Evolutionary conservation across 2,113 vertebrate genomes (phyloP), one percentile per base, ranked within the genome.

Genomic region (Edolisoma coerulescens): DNA sequence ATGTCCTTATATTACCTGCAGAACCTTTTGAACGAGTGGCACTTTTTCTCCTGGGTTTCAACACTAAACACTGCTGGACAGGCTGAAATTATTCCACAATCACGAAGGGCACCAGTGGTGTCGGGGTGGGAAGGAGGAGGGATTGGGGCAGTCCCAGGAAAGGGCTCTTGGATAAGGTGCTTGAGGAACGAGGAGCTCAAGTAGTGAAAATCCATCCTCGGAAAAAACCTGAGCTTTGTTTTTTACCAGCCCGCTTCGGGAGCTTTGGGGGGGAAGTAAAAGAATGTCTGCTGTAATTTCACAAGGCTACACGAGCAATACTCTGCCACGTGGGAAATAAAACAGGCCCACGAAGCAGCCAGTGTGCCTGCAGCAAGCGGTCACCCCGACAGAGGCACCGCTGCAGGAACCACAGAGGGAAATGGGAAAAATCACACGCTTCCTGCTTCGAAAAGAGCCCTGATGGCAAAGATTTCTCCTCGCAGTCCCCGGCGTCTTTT

Each of bases 271-370:
- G 26, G 18, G 3, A 35, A 70, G 17, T 10, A 32, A 54, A 84
- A 28, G 42, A 16, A 39, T 13, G 33, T 26, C 6, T 47, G 26
- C 17, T 88, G 70, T 73, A 33, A 61, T 85, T 95, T 61, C 90
- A 61, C 37, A 39, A 57, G 77, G 88, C 75, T 91, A 26, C 61
- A 17, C 6, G 82, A 92, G 53, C 88, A 76, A 8, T 57, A 5
- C 45, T 64, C 1, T 53, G 82, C 49, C 90, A 73, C 6, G 22
- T 90, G 95, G 88, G 94, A 80, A 93, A 94, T 90, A 70, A 92
- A 84, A 42, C 61, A 60, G 37, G 21, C 22, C n/a, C 57, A 59
- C 18, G 24, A 16, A 53, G 21, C 56, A 82, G 44, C 44, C 12
- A 84, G 10, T 32, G 70, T 56, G 92, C 90, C 87, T 73, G 90